These are phyloP conservation scores for Leptinotarsa lineolata DNA, from an alignment of 1,140 invertebrate species.

Conservation along the genomic window DNA sequence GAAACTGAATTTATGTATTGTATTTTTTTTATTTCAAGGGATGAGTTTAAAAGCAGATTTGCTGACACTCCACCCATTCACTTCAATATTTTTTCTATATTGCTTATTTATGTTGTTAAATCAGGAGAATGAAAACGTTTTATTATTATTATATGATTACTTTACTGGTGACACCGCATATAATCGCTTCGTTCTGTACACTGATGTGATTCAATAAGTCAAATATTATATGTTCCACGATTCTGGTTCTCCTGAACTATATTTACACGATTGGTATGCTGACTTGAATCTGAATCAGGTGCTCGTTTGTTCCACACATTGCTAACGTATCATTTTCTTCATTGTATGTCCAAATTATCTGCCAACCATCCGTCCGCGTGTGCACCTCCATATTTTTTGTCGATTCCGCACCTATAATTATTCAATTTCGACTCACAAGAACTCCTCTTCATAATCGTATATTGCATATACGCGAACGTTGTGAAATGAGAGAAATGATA, in stretches of 20 bases:
- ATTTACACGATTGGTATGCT: constrained; percentile 17
- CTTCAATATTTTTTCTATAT: no score
- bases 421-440: constrained; percentile 5
- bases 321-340: constrained; percentile 18
- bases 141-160: no score
- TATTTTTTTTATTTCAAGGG: no score
- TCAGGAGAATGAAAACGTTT: no score
- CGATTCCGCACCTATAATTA: constrained; percentile 17
- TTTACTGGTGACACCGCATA: no score
- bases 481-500: constrained; percentile 8
- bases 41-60: no score
- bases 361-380: constrained; percentile 8
- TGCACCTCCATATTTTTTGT: constrained; percentile 10
- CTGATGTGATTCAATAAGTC: no score
- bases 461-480: not conserved
- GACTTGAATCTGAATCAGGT: constrained; percentile 5
- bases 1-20: no score
- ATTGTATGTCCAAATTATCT: constrained; percentile 19
- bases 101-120: no score
- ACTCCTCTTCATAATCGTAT: not conserved
- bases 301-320: constrained; percentile 21
- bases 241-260: not conserved
- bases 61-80: no score
- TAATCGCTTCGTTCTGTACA: no score
- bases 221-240: no score